Base-by-base conservation (phyloP, 2,113 vertebrate species). In the Callospermophilus lateralis region DNA sequence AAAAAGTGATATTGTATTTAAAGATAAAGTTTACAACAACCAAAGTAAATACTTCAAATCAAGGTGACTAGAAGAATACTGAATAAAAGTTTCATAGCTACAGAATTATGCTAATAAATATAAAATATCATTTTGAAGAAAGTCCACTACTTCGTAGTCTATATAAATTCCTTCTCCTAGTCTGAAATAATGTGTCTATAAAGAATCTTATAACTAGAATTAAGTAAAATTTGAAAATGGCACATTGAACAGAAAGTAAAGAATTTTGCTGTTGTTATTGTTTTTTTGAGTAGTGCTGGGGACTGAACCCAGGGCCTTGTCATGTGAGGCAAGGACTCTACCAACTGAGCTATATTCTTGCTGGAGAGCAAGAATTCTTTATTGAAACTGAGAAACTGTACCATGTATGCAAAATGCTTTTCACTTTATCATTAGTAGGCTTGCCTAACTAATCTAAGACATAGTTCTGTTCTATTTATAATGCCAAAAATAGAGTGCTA, bases 381-480 rank as follows among this genome's bases (percentile, higher is more conserved):
- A 53, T 24, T 37, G 26, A 90, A 94, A 7, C 28, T 93, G 42
- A 90, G 42, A 84, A 93, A 90, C 67, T 51, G 11, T 42, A 20
- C 24, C 63, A 63, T 74, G 17, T 39, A 20, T 34, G 42, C 67
- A 93, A 92, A 92, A 63, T 42, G 76, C 26, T 87, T 95, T 90
- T 68, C 26, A 90, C 13, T 95, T 77, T 77, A 53, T 78, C 32
- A 55, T 53, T 74, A 67, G 19, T 24, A 78, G 30, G 61, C 26
- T 70, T 84, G 39, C 32, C 51, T 86, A 77, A 34, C 24, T 58
- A 80, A 77, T 6, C 1, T 85, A 80, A 93, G 42, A 72, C 61
- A 37, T 65, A 70, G 76, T 61, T 97, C 65, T 94, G 53, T 58
- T 81, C 87, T 93, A 68, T 45, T 81, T 32, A 37, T 89, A 74